A percentile compares a stretch with the other conserved stretches of the same genome.
Conservation (phyloP, 2,888 invertebrate species). For the Heteropelma amictum region DNA sequence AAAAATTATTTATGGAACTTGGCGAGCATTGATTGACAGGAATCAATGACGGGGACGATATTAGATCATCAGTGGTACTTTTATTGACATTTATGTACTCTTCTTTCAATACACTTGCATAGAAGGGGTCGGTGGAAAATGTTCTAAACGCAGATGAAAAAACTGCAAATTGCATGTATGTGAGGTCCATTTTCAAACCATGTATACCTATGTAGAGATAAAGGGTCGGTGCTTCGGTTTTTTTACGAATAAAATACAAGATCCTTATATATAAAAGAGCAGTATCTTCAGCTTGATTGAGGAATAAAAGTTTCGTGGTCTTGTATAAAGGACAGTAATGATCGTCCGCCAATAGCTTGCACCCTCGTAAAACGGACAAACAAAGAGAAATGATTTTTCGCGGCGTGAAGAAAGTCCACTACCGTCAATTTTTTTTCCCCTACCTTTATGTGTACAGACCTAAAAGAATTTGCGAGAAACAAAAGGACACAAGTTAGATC, state of each 20-base stretch:
- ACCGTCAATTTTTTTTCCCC: background rate
- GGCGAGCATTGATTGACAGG: too few species aligned
- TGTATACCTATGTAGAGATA: background rate
- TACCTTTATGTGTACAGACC: background rate
- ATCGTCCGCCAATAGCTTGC: constrained; percentile 27
- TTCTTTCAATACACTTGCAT: too few species aligned
- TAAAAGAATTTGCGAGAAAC: background rate
- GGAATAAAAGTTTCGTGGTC: constrained; percentile 20
- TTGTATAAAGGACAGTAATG: constrained; percentile 25
- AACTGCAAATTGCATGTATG: too few species aligned
- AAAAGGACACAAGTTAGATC: background rate
- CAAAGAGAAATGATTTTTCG: constrained; percentile 44
- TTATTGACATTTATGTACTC: too few species aligned
- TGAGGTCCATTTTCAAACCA: too few species aligned
- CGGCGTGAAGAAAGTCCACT: constrained; percentile 35
- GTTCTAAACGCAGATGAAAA: too few species aligned
- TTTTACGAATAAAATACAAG: background rate
- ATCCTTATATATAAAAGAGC: background rate
- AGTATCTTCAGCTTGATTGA: constrained; percentile 28
- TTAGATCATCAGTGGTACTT: too few species aligned
- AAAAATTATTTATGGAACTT: too few species aligned
- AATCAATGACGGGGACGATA: too few species aligned
- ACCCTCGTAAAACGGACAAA: constrained; percentile 1
- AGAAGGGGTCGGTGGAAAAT: too few species aligned
- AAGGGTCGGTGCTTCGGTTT: constrained; percentile 5